Evolutionary conservation across 1,140 invertebrate species (phyloP).

Genomic region (Phortica variegata): DNA sequence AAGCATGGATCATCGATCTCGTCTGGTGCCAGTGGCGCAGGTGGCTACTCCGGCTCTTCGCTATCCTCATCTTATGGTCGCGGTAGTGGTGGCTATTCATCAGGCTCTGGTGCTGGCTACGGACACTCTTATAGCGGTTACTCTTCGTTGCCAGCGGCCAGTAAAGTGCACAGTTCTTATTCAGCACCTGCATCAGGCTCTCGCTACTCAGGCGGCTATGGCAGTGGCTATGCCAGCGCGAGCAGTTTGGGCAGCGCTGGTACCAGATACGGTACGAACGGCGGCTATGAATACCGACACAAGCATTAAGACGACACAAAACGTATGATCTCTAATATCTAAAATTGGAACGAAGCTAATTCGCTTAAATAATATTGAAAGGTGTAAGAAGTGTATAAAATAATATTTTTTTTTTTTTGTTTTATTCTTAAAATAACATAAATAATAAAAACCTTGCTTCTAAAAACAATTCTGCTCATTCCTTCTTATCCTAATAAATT

Average conservation of each 20-base stretch:
- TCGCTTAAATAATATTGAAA: too few species aligned
- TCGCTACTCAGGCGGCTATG: not conserved
- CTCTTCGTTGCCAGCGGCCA: not conserved
- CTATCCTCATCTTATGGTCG: not conserved
- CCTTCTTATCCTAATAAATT: too few species aligned
- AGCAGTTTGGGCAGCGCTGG: not conserved
- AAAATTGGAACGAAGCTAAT: too few species aligned
- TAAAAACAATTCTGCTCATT: too few species aligned
- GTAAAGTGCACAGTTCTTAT: not conserved
- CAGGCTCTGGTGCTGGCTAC: not conserved
- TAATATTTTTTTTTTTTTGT: too few species aligned
- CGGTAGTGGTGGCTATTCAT: not conserved
- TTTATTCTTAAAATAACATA: too few species aligned
- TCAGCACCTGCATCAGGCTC: not conserved
- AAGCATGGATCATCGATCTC: too few species aligned
- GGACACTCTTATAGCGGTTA: not conserved
- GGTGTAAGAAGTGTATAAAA: too few species aligned
- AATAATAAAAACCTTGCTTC: too few species aligned
- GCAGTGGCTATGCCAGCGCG: not conserved
- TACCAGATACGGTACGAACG: slow-evolving; percentile 28
- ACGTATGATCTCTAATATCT: not conserved
- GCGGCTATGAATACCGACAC: slow-evolving; percentile 34
- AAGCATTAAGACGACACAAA: too few species aligned
- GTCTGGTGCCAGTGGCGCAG: too few species aligned
- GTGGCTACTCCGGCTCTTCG: not conserved